Evolutionary conservation across 2,113 vertebrate species (phyloP), one percentile per base, ranked within the genome.

Genomic region (Hyla sarda): DNA sequence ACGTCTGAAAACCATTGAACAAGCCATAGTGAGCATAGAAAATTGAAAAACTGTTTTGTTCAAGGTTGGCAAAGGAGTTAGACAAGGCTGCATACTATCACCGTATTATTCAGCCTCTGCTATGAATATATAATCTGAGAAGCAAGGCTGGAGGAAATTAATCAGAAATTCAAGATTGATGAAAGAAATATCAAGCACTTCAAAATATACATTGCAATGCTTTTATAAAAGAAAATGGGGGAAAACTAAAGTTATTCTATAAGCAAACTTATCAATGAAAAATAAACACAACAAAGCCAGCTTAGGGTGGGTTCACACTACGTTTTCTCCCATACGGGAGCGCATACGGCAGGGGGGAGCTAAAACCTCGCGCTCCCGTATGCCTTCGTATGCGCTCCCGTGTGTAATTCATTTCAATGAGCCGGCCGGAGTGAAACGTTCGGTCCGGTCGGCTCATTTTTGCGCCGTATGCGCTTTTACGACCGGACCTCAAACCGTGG

Each of bases 51-150:
- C 65, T 34, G 32, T 37, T 71, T 71, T 71, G 32, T 71, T 41
- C 67, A 71, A 71, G 67, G 67, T 71, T 71, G 67, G 67, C 32
- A 71, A 67, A 71, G 56, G 56, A 58, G 56, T 58, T 58, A 58
- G 67, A 71, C 67, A 71, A 71, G 67, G 67, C 14, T 71, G 67
- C 67, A 71, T 71, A 71, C 34, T 23, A 71, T 41, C 34, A 37
- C 32, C 67, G 12, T 71, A 71, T 71, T 71, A 71, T 71, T 71
- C 67, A 71, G 32, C 19, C 67, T 71, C 17, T 71, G 34, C 67
- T 71, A 71, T 71, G 67, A 71, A 71, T 71, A 41, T 71, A 41
- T 71, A 71, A 71, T 41, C 67, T 11, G 32, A 71, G 19, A 37
- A 71, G 67, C 62, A 32, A 5, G 16, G 62, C 67, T 41, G 34